Evolutionary conservation across 2,113 vertebrate genomes (phyloP).

Genomic region (Hippocampus mohnikei): DNA sequence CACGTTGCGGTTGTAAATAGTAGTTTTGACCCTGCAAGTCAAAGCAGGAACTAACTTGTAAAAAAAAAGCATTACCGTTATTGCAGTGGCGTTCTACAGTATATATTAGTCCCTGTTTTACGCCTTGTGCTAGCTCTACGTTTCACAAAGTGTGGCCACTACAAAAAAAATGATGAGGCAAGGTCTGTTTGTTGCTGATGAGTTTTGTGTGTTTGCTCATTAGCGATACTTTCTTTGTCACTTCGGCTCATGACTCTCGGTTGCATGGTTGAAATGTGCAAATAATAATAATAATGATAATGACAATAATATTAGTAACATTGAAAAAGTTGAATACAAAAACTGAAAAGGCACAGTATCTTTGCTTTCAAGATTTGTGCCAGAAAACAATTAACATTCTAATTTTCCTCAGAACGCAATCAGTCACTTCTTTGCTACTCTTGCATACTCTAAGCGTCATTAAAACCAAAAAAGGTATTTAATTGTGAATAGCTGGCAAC

Average conservation of each 20-base stretch:
- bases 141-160: background rate
- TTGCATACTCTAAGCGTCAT: background rate
- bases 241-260: background rate
- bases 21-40: background rate
- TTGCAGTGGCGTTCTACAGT: background rate
- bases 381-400: background rate
- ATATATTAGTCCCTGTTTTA: background rate
- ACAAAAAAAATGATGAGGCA: background rate
- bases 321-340: background rate
- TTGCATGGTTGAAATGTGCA: background rate
- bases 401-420: background rate
- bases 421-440: background rate
- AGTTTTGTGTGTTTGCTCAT: background rate
- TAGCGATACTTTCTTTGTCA: background rate
- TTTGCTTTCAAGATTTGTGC: too few species aligned
- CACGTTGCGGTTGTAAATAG: background rate
- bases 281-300: background rate
- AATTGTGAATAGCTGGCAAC: background rate
- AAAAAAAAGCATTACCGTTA: background rate
- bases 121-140: background rate
- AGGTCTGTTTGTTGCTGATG: background rate
- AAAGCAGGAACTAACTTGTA: background rate
- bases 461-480: background rate
- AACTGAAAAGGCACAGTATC: too few species aligned
- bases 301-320: background rate